Evolutionary conservation across 2,888 invertebrate species (phyloP).

Genomic region (Netelia virgata): DNA sequence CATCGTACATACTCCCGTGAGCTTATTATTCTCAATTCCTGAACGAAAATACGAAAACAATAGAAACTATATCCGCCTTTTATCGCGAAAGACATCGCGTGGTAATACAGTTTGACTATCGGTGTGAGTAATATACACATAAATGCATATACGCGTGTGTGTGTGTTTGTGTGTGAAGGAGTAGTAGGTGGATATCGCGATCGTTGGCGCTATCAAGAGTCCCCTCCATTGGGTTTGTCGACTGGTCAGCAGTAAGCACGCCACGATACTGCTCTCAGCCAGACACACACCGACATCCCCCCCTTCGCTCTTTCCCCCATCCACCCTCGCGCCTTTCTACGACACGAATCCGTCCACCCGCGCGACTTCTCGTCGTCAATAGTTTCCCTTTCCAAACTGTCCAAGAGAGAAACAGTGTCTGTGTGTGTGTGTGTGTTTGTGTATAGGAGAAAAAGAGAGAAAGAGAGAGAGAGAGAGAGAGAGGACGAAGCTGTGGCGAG

Average conservation of each 20-base stretch:
- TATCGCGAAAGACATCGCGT: conserved; percentile 10
- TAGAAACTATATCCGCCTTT: conserved; percentile 19
- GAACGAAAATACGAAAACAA: conserved; percentile 34
- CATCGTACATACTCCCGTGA: neutral
- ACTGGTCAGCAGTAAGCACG: conserved; percentile 46
- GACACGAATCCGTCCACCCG: conserved; percentile 41
- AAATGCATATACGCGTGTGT: neutral
- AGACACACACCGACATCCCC: conserved; percentile 31
- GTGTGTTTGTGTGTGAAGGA: neutral
- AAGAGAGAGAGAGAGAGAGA: neutral
- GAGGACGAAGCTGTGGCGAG: conserved; percentile 39
- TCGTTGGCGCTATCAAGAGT: conserved; percentile 40
- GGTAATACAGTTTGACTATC: neutral
- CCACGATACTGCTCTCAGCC: conserved; percentile 49
- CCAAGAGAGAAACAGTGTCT: conserved; percentile 9
- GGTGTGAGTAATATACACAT: neutral
- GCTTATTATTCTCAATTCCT: conserved; percentile 1
- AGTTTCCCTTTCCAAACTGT: conserved; percentile 67
- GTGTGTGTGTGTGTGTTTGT: conserved; percentile 6
- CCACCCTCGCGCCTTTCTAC: neutral
- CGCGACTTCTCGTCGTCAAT: conserved; percentile 64
- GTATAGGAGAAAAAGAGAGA: neutral
- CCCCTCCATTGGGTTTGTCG: conserved; percentile 30
- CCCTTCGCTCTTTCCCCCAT: neutral
- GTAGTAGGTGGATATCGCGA: conserved; percentile 15